These are phyloP conservation scores for Hippocampus abdominalis DNA, from an alignment of 2,113 vertebrate genomes.

Conservation along the genomic window DNA sequence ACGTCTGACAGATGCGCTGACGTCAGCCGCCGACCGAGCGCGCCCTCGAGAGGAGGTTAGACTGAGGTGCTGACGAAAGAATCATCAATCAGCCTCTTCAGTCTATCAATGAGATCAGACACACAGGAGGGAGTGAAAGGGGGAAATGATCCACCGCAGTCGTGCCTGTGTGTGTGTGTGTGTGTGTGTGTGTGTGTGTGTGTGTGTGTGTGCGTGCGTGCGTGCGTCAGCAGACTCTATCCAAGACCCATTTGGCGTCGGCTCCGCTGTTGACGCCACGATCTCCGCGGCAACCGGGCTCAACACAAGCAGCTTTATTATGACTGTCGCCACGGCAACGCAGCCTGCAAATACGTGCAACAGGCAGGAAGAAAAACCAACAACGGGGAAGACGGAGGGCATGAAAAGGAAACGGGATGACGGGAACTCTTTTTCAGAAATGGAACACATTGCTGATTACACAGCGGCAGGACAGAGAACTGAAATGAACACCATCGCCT, in stretches of 20 bases:
- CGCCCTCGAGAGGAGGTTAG: constrained; percentile 18
- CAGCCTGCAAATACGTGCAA: background rate
- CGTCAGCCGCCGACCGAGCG: constrained; percentile 21
- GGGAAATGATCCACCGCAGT: constrained; percentile 15
- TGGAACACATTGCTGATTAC: no score
- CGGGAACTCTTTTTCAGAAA: background rate
- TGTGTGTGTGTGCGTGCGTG: constrained; percentile 11
- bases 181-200: constrained; percentile 6
- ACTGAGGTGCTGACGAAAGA: constrained; percentile 20
- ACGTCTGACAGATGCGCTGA: constrained; percentile 43
- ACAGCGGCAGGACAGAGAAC: no score
- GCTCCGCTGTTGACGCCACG: constrained; percentile 31
- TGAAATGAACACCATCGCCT: no score
- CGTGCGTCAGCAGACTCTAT: constrained; percentile 46
- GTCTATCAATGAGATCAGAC: constrained; percentile 15
- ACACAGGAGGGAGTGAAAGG: background rate
- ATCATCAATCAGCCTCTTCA: constrained; percentile 25
- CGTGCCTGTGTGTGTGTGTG: constrained; percentile 10
- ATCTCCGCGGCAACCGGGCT: constrained; percentile 58
- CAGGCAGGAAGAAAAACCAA: background rate
- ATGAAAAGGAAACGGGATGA: background rate
- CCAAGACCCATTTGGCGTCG: constrained; percentile 33
- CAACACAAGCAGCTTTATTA: constrained; percentile 64
- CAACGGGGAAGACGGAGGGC: background rate
- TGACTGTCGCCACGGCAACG: constrained; percentile 62